Evolutionary conservation across 2,113 vertebrate genomes (phyloP).

Genomic region (Pogona vitticeps): DNA sequence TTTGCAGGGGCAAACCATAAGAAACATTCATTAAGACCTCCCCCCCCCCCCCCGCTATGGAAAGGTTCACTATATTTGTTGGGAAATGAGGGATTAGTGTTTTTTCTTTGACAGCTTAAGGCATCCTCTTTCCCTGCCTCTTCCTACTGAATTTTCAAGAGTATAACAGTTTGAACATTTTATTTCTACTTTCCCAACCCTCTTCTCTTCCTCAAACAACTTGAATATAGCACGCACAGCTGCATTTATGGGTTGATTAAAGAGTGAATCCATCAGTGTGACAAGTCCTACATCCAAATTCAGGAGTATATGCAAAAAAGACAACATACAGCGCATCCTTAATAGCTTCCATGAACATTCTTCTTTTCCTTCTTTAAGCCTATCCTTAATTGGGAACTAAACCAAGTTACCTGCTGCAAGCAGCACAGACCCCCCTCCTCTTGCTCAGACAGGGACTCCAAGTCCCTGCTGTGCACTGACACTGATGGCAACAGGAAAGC

Average conservation of each 20-base stretch:
- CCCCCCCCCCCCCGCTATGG: not conserved
- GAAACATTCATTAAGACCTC: not conserved
- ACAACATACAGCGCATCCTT: not conserved
- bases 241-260: not conserved
- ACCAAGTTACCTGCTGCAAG: not conserved
- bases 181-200: constrained; percentile 30
- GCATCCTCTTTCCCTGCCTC: not conserved
- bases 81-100: not conserved
- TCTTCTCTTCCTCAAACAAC: not conserved
- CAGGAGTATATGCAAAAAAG: not conserved
- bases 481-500: not conserved
- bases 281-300: constrained; percentile 19
- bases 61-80: not conserved
- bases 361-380: not conserved
- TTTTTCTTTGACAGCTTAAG: not conserved
- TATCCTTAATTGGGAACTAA: not conserved
- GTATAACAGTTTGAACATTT: constrained; percentile 44
- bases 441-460: not conserved
- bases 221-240: not conserved
- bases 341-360: not conserved
- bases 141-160: constrained; percentile 34
- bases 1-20: not conserved
- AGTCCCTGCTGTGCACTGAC: constrained; percentile 8
- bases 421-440: not conserved
- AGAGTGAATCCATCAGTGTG: not conserved